Base-by-base conservation (phyloP, 2,888 invertebrate genomes). In the Agrilus mali region DNA sequence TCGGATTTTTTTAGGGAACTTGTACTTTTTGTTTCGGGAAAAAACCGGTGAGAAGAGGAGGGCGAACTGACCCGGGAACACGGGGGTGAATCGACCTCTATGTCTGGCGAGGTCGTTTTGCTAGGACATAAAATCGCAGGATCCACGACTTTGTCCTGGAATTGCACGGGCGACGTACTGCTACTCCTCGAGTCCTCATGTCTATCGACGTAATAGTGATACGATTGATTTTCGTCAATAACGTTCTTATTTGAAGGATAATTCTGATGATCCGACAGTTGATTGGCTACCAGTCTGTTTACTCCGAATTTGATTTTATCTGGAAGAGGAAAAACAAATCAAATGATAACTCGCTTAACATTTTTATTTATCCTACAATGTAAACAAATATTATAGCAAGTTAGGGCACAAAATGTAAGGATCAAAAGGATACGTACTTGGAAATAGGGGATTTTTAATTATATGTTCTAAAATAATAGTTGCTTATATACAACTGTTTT, bases 301-400 rank as follows among this genome's bases (percentile, higher is more conserved):
- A 89, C 82, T 46, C 88, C 86, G 58, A 88, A 89, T 58, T 87
- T 86, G 58, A 88, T 79, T 61, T 82, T 80, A 59, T 86, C 88
- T 87, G 78, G 4, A 75, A 74, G 50, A 37, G 33, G 43, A 43
- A 43, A 27, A 27, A 27, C 4, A 27, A 27, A 27, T 27, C 1
- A 27, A 27, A 27, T 10, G 27, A 27, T 27, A 27, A 27, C 8
- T 27, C 27, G 27, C 4, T 5, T 10, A 27, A 27, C 5, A 10
- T 27, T 10, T 27, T 27, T 27, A 27, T 27, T 2, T 10, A 27
- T 10, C 27, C 10, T 10, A 27, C 27, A 10, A 27, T 27, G 27
- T 27, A 10, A 27, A 27, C 27, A 27, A 27, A 3, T 20, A 6
- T 6, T 20, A 20, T 17, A 17, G 2, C 4, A 20, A 20, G 5